Base-by-base conservation (phyloP, 2,888 invertebrate species). In the Mesorhabditis spiculigera region DNA sequence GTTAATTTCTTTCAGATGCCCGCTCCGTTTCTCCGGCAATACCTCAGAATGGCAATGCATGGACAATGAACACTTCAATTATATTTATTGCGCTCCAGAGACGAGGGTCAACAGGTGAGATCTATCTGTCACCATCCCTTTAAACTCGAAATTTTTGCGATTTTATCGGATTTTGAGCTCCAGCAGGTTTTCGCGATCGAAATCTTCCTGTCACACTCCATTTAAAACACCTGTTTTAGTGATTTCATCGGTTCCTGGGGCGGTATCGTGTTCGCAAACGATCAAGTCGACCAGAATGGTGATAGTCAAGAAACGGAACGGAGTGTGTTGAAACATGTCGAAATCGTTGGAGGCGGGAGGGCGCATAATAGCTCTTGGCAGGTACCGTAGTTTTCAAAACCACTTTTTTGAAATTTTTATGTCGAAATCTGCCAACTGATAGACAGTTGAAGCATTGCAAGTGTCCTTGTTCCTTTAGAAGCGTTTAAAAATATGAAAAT, bases 311-410 rank as follows among this genome's bases (percentile, higher is more conserved):
- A 44, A 41, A 73, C 73, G 64, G 76, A 76, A 62, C 91, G 92
- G 82, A 95, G 95, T n/a, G 88, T 90, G 28, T 85, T 97, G 72
- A 90, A 92, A 16, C 86, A 88, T 76, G 86, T 87, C n/a, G 91
- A 92, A 79, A 92, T 98, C 66, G 90, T 91, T 67, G 94, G 95
- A 4, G 98, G 96, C 67, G 98, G 98, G 42, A 91, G 95, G 75
- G 88, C 97, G 43, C 98, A 98, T 84, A 94, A 93, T 82, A 94
- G 96, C 86, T 94, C 93, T 86, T 93, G 93, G 64, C 76, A 79
- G 58, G 58, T 50, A 50, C 10, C 8, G n/a, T n/a, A 50, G 44
- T 63, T 73, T 0, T 63, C 67, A n/a, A 50, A 6, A 6, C 13
- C 50, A 50, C 6, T 13, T 50, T 50, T 50, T 6, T 50, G 50